Evolutionary conservation across 2,113 vertebrate species (phyloP), one percentile per base, ranked within the genome.

Genomic region (Fukomys damarensis): DNA sequence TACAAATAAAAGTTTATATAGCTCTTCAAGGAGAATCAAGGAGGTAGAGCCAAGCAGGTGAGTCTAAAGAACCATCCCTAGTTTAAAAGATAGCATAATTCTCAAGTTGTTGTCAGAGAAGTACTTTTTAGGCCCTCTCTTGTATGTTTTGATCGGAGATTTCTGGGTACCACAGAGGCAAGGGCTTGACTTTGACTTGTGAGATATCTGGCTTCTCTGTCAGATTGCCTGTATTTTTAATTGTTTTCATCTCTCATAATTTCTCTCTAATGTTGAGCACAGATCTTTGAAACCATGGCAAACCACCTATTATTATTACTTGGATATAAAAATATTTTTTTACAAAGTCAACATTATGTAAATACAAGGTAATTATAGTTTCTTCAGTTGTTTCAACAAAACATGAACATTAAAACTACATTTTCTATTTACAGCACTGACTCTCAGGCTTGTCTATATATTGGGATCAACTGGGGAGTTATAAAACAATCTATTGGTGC

Each of bases 251-350:
- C 63, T 65, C 30, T 35, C 56, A 43, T 56, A 81, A 19, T 24
- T 76, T 74, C n/a, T 72, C 13, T 26, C 28, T 32, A n/a, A 81
- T 46, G 30, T 28, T 22, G n/a, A 74, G 12, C 19, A 41, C 26
- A 58, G 49, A 58, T 94, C 91, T 81, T 82, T 91, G 49, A 16
- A 93, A 81, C 38, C 49, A 32, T 81, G 63, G 38, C 63, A 94
- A 66, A 79, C 32, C 11, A 66, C 41, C 19, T 63, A 12, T 58
- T 63, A 49, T 49, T 76, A 59, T n/a, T 85, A 70, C 70, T 79
- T 58, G 35, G 30, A 76, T 66, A 24, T 38, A 46, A 68, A 49
- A 89, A 83, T 52, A 20, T 26, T 1, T 70, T 85, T 76, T 76
- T 30, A 52, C 46, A 61, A 80, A 63, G 26, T 79, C 32, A 89